These are phyloP conservation scores for Oreotrochilus melanogaster DNA, from an alignment of 2,113 vertebrate species.

Conservation along the genomic window DNA sequence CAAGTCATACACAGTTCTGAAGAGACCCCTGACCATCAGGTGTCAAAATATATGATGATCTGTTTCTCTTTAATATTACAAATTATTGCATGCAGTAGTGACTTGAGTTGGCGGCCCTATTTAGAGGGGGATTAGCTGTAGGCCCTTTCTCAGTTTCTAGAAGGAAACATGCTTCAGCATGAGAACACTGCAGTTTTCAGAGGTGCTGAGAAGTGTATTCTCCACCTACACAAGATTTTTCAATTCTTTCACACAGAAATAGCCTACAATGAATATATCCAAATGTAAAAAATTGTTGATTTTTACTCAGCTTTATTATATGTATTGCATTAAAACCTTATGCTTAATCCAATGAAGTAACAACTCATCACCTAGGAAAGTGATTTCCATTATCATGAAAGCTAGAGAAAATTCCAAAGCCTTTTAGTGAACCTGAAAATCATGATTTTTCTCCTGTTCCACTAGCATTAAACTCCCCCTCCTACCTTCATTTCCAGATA, in stretches of 20 bases:
- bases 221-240: neutral
- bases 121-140: neutral
- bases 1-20: neutral
- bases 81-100: neutral
- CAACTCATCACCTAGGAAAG: neutral
- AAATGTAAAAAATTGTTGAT: neutral
- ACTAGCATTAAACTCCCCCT: neutral
- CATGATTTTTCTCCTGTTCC: slow-evolving; percentile 2
- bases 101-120: neutral
- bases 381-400: neutral
- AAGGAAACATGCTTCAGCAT: neutral
- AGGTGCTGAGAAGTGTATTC: neutral
- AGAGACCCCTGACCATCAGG: neutral
- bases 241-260: neutral
- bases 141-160: neutral
- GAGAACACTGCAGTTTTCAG: neutral
- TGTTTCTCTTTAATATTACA: neutral
- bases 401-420: neutral
- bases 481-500: neutral
- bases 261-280: neutral
- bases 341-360: neutral
- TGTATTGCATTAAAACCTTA: neutral
- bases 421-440: slow-evolving; percentile 21
- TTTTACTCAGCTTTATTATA: neutral
- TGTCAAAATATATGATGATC: neutral